Evolutionary conservation across 1,140 invertebrate species (phyloP).

Genomic region (Pemphigus obesinymphae): DNA sequence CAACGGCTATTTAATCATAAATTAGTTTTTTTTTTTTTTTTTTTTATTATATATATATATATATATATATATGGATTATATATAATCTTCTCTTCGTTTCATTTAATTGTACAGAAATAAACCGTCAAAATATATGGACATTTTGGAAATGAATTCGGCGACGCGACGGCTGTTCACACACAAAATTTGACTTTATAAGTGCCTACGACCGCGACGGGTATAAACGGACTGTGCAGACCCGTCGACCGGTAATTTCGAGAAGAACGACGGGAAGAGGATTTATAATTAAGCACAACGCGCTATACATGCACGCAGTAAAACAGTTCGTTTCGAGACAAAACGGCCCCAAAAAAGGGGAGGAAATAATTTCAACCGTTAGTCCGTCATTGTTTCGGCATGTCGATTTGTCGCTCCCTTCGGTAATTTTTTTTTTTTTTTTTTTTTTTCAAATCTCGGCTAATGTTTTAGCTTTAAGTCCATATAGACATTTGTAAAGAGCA

Average conservation of each 20-base stretch:
- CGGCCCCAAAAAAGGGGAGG: neutral
- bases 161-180: neutral
- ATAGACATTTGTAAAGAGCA: neutral
- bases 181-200: conserved; percentile 16
- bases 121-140: neutral
- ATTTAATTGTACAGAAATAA: too few relatives aligned
- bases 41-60: too few relatives aligned
- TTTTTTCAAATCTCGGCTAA: neutral
- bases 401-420: neutral
- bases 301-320: too few relatives aligned
- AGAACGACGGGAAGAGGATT: neutral
- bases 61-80: too few relatives aligned
- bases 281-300: conserved; percentile 25
- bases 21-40: too few relatives aligned
- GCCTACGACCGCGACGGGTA: neutral
- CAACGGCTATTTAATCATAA: too few relatives aligned
- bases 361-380: conserved; percentile 20
- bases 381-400: neutral
- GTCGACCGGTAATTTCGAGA: too few relatives aligned
- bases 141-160: neutral
- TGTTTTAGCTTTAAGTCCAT: neutral
- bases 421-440: neutral
- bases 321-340: conserved; percentile 17
- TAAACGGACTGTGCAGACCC: neutral
- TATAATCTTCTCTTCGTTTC: too few relatives aligned